Evolutionary conservation across 92 coral and sea anemone species (phyloP).

Genomic region (Porites rus): DNA sequence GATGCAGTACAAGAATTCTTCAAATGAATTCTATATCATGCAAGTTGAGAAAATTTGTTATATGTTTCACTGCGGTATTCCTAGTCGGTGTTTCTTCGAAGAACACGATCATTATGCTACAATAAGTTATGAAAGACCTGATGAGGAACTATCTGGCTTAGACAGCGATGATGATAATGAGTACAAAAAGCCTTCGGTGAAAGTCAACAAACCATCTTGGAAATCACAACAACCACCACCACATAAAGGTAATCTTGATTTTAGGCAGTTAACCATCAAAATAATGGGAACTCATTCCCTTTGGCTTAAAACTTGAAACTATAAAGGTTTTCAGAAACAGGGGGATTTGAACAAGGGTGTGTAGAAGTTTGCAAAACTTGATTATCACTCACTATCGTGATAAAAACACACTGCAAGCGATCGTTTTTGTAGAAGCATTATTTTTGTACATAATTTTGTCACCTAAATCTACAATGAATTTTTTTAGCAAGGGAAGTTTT

Average conservation of each 20-base stretch:
- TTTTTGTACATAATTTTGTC: neutral
- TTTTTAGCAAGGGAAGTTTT: neutral
- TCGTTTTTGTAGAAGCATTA: neutral
- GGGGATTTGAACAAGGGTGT: no score
- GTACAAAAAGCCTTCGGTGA: neutral
- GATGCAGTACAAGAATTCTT: conserved; percentile 66
- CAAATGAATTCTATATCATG: neutral
- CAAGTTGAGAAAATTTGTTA: conserved; percentile 63
- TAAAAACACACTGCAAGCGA: no score
- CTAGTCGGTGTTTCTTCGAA: conserved; percentile 70
- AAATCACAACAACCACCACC: conserved; percentile 7
- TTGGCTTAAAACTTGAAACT: no score
- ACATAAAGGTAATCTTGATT: conserved; percentile 14
- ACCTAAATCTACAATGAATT: neutral
- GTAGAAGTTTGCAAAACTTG: no score
- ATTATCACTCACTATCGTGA: neutral
- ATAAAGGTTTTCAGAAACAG: no score
- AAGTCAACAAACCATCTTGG: conserved; percentile 7
- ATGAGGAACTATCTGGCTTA: neutral
- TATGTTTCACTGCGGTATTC: conserved; percentile 82
- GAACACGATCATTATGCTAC: conserved; percentile 77
- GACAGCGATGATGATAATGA: conserved; percentile 1
- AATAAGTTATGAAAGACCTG: conserved; percentile 58
- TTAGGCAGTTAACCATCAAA: neutral
- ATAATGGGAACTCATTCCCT: no score